Conservation (phyloP, 53 echinoderm and acorn worm species). For the Pentamera pediparva region DNA sequence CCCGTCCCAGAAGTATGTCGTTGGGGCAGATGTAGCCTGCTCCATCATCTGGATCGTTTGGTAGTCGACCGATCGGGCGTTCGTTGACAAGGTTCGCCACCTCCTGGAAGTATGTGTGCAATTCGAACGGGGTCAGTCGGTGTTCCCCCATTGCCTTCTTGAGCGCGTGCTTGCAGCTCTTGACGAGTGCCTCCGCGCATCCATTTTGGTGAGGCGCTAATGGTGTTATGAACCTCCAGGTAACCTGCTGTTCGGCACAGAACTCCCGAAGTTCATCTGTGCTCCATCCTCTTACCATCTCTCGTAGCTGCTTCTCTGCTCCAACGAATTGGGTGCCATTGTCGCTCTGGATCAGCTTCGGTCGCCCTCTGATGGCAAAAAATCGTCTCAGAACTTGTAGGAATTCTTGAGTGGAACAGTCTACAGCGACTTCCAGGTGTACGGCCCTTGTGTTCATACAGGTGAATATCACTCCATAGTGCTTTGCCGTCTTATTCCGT, state of each 20-base stretch:
- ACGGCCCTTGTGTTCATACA: constrained; percentile 59
- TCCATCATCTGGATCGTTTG: constrained; percentile 65
- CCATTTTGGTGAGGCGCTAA: constrained; percentile 72
- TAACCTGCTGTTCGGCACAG: constrained; percentile 50
- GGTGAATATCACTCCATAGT: constrained; percentile 44
- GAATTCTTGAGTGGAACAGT: constrained; percentile 48
- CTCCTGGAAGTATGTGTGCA: constrained; percentile 55
- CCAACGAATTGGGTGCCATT: constrained; percentile 64
- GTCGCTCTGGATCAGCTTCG: constrained; percentile 48
- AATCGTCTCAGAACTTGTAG: constrained; percentile 57
- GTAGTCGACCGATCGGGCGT: constrained; percentile 54
- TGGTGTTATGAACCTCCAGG: constrained; percentile 67
- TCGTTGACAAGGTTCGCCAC: constrained; percentile 59
- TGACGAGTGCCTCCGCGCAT: constrained; percentile 60
- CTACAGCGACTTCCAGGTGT: constrained; percentile 57
- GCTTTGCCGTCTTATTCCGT: constrained; percentile 32
- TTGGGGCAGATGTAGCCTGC: constrained; percentile 48
- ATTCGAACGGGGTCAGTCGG: constrained; percentile 57
- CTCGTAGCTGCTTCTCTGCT: constrained; percentile 40
- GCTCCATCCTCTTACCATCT: constrained; percentile 49
- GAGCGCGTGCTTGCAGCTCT: constrained; percentile 54
- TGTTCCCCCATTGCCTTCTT: constrained; percentile 69
- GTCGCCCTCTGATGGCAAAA: constrained; percentile 56
- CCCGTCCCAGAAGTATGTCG: constrained; percentile 50
- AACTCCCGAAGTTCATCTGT: constrained; percentile 48